Base-by-base conservation (phyloP, 2,113 vertebrate species). In the Addax nasomaculatus region DNA sequence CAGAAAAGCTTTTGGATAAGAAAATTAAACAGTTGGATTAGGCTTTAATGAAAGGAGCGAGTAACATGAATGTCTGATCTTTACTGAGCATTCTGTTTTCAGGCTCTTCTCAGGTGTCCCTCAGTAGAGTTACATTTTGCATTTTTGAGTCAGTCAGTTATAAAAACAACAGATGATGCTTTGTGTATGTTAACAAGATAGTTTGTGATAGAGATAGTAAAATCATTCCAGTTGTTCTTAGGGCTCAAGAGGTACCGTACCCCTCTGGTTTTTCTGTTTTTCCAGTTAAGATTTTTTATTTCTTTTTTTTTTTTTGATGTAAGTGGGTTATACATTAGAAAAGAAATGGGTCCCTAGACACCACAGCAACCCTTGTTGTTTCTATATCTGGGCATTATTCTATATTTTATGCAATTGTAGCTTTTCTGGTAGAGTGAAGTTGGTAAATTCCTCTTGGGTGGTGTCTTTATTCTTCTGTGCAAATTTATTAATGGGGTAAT, bases 211-310 rank as follows among this genome's bases (percentile, higher is more conserved):
- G 78, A 89, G 39, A 89, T 45, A 36, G 21, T 90, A 64, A 97
- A 90, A 92, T 85, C 49, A 70, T 70, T 84, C 43, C 6, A 64
- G 5, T 12, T 86, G 13, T 78, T 96, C 15, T 62, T 23, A 45
- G 45, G 5, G 45, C 53, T 90, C 17, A 7, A 64, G 21, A 84
- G 5, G 10, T 79, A 87, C n/a, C 27, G 1, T 62, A 62, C 6
- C 45, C 12, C 12, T 93, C 67, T 93, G 23, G 51, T 93, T 95
- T 76, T 96, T 36, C 29, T 64, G 11, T 89, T 97, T 94, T 96
- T 85, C 10, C 2, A 79, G 49, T 89, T 96, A 83, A 93, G 27
- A 76, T 30, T 29, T 83, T 80, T 88, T 88, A 23, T 73, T 73
- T 39, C 21, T 2, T 39, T 0, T 10, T 1, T 30, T 12, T 70